Base-by-base conservation (phyloP, 2,888 invertebrate genomes). In the Fabriciana adippe region DNA sequence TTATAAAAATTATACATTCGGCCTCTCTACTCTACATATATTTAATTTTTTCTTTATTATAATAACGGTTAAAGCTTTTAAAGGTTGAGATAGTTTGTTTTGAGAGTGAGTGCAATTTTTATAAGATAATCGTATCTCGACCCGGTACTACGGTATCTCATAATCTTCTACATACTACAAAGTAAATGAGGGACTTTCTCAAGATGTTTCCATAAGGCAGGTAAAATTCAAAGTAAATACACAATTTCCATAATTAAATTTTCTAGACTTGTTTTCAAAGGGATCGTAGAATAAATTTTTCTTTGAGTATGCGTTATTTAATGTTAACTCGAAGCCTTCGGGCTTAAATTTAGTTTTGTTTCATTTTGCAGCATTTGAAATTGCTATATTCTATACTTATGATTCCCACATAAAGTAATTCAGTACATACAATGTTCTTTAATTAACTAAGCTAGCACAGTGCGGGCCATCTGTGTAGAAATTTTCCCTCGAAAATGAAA, bases 181-280 rank as follows among this genome's bases (percentile, higher is more conserved):
- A 56, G 15, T 47, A 16, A 1, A 15, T 41, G 50, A 13, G 13
- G 31, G 14, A 41, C 41, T 15, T 16, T 41, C 14, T 13, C 47
- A 35, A 66, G 51, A 61, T 51, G 56, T 41, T 67, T 48, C 53
- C 13, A 53, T 56, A 18, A 41, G 53, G 48, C 51, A 70, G 65
- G 67, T 67, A 66, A 66, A 67, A 67, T 57, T 41, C 35, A 41
- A 41, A 41, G 64, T 64, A 67, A 66, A 73, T 68, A 67, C 65
- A 66, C 69, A 71, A 75, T 75, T 74, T 72, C 69, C 74, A 74
- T 77, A 76, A 76, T 77, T 75, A 75, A 76, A 72, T 73, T 76
- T 73, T 60, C 69, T 70, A 76, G 73, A 68, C 70, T 72, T 74
- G 57, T 62, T 70, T 71, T 75, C 74, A 75, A 74, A 74, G 70